Evolutionary conservation across 2,113 vertebrate genomes (phyloP), one percentile per base, ranked within the genome.

Genomic region (Agelaius phoeniceus): DNA sequence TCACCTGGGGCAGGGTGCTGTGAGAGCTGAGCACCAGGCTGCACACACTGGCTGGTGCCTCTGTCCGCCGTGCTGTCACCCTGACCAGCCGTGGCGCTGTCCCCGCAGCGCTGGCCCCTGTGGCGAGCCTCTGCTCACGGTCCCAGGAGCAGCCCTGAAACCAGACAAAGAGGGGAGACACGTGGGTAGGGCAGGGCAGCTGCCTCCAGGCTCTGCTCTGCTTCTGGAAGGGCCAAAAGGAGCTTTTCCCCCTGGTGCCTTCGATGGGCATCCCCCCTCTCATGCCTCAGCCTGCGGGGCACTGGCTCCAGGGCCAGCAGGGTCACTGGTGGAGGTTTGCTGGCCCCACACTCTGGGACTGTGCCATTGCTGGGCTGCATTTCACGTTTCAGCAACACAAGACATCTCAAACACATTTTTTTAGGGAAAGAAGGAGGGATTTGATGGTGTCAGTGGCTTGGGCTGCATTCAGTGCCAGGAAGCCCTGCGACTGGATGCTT

Each of bases 1-100:
- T 97, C 96, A 97, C 96, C 96, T 97, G 92, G 65, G 95, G 96
- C 82, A 96, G 90, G 65, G 85, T 24, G 82, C 94, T 93, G 82
- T 8, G 82, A 3, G 87, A 95, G 85, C 90, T 15, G 8, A 96
- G 82, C 74, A 97, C 93, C 93, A 96, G 94, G 90, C 90, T 95
- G 96, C 94, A 95, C 27, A 97, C 51, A 0, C 92, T 96, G 87
- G 87, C 72, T 0, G 90, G 96, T 8, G 85, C 90, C 55, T 94
- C 96, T 0, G 83, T 96, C 48, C 82, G 89, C 51, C 95, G 90
- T 0, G 94, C 96, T 0, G 94, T 96, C 85, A 96, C 95, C 85
- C 90, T 84, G 79, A 96, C 96, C 85, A 96, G 90, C 39, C 92
- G 87, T 0, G 95, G 95, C 0, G 66, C 80, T 0, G 66, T 95